phyloP scores from a whole-genome alignment of 2,888 invertebrate species.

The Polyploca ridens region DNA sequence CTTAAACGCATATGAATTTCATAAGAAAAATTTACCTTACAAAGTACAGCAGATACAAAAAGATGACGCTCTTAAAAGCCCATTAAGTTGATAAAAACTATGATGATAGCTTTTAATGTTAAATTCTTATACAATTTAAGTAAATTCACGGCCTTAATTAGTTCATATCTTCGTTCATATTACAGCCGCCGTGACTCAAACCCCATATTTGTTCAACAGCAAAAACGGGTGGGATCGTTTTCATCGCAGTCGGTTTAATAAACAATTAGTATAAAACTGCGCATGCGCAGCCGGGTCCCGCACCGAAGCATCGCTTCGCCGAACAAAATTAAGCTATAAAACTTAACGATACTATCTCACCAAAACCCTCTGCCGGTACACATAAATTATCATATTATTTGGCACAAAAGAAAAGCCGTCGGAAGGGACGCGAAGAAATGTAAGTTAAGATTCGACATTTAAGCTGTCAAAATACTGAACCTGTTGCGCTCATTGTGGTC shows the following conservation, averaged over 20 bases:
- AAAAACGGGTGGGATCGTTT: conserved; percentile 46
- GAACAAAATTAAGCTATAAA: conserved; percentile 73
- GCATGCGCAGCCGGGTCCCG: conserved; percentile 12
- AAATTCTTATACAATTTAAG: conserved; percentile 40
- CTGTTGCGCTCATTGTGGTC: conserved; percentile 57
- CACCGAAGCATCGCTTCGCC: conserved; percentile 34
- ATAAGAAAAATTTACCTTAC: conserved; percentile 1
- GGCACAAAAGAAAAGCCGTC: conserved; percentile 48
- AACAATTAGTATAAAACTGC: conserved; percentile 50
- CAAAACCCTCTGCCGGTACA: conserved; percentile 38
- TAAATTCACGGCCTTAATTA: conserved; percentile 43
- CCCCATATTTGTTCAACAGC: conserved; percentile 41
- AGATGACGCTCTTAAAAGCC: conserved; percentile 36
- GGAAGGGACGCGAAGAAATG: conserved; percentile 39
- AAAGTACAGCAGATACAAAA: conserved; percentile 22
- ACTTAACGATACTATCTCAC: conserved; percentile 64
- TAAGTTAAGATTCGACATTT: conserved; percentile 54
- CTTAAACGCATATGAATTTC: background rate
- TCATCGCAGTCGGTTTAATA: conserved; percentile 37
- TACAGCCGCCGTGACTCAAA: conserved; percentile 34
- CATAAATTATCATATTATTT: conserved; percentile 64
- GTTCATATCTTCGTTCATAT: conserved; percentile 28
- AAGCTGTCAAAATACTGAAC: conserved; percentile 67
- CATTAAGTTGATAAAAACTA: conserved; percentile 37
- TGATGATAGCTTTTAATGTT: conserved; percentile 38